phyloP scores from a whole-genome alignment of 2,888 invertebrate genomes.

The Dicranocentrus wangi region DNA sequence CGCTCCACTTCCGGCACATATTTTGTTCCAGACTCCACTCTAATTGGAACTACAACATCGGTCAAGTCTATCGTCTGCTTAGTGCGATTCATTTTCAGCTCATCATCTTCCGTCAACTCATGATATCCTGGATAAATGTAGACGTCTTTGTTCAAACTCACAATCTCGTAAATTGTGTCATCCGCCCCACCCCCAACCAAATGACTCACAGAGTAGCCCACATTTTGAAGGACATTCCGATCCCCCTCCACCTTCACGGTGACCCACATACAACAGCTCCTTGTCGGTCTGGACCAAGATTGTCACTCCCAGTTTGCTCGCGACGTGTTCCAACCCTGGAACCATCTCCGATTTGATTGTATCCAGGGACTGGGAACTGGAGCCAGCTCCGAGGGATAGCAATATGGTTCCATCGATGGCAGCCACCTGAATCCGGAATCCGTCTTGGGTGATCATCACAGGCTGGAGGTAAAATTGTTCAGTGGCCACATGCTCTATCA shows the following conservation, averaged over 20 bases:
- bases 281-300: conserved; percentile 8
- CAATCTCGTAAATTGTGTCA: conserved; percentile 41
- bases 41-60: conserved; percentile 28
- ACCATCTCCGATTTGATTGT: not conserved
- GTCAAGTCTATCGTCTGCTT: conserved; percentile 42
- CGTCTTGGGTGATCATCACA: conserved; percentile 25
- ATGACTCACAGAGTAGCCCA: conserved; percentile 13
- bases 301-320: not conserved
- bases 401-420: not conserved
- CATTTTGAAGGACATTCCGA: conserved; percentile 28
- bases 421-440: conserved; percentile 6
- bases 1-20: conserved; percentile 18
- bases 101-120: not conserved
- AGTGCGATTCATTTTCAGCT: not conserved
- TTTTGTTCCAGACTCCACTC: conserved; percentile 11
- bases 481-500: not conserved
- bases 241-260: not conserved
- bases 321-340: not conserved
- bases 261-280: conserved; percentile 13
- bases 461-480: conserved; percentile 38
- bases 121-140: conserved; percentile 39
- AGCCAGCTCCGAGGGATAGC: not conserved
- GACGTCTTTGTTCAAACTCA: conserved; percentile 20
- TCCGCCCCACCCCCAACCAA: conserved; percentile 31
- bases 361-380: not conserved